Conservation (phyloP, 1,140 invertebrate species). For the Panagrolaimus sp. region DNA sequence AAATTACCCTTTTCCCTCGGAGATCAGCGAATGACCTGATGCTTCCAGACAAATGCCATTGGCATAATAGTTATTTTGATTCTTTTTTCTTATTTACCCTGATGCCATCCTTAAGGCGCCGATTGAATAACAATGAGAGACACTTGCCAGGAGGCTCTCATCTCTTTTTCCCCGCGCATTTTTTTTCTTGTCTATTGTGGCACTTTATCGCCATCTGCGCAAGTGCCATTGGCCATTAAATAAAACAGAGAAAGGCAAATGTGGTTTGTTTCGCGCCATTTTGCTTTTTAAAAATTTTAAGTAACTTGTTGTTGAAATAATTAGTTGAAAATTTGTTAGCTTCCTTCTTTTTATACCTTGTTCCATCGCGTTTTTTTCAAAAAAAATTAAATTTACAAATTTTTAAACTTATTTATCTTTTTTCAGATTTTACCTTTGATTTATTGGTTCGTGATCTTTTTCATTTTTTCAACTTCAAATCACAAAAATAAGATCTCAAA, state of each 20-base stretch:
- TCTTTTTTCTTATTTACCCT: not conserved
- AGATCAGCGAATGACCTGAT: no score
- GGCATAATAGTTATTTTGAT: not conserved
- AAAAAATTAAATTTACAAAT: no score
- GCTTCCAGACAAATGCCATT: not conserved
- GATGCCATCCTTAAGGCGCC: not conserved
- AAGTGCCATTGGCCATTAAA: constrained; percentile 10
- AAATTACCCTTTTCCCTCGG: no score
- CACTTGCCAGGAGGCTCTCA: not conserved
- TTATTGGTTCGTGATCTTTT: no score
- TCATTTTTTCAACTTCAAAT: not conserved
- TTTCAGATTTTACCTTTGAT: no score
- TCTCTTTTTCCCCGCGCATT: constrained; percentile 8
- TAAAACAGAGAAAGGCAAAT: not conserved
- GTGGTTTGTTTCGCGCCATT: not conserved
- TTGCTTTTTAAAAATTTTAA: not conserved
- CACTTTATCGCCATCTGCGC: constrained; percentile 17
- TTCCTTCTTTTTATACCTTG: no score
- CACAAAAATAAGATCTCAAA: not conserved
- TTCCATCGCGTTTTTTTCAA: no score
- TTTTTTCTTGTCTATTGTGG: constrained; percentile 5
- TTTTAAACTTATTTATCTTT: no score
- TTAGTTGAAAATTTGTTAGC: no score
- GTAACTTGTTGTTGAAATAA: no score
- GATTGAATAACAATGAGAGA: not conserved